Evolutionary conservation across 2,797 vertebrate genomes (phyloP).

Genomic region (Trichosurus vulpecula): DNA sequence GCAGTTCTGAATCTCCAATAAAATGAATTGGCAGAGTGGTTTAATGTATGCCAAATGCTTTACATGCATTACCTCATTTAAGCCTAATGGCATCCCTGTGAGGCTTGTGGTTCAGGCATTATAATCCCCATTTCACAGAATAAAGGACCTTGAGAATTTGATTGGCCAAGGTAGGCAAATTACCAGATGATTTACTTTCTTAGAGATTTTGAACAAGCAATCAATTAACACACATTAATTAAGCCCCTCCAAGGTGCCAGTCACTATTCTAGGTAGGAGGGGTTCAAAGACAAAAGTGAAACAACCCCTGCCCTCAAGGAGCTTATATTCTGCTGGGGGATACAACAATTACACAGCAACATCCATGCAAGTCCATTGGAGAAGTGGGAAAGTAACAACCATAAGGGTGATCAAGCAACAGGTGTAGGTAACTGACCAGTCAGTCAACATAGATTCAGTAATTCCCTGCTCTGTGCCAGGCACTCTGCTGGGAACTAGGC

Average conservation of each 20-base stretch:
- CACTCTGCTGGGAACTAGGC: neutral
- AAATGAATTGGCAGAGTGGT: neutral
- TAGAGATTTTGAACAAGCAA: neutral
- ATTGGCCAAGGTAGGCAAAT: neutral
- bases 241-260: neutral
- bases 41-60: neutral
- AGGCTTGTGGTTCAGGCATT: neutral
- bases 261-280: neutral
- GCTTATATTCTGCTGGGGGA: neutral
- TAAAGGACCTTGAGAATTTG: neutral
- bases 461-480: neutral
- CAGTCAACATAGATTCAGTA: neutral
- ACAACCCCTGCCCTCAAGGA: neutral
- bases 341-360: neutral
- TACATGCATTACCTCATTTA: neutral
- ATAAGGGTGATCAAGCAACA: neutral
- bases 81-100: neutral
- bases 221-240: neutral
- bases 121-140: neutral
- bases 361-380: neutral
- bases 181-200: neutral
- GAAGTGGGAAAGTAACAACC: neutral
- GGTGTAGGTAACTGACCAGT: neutral
- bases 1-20: neutral
- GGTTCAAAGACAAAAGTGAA: neutral